Conservation (phyloP, 2,113 vertebrate species). For the Neotragus pygmaeus region DNA sequence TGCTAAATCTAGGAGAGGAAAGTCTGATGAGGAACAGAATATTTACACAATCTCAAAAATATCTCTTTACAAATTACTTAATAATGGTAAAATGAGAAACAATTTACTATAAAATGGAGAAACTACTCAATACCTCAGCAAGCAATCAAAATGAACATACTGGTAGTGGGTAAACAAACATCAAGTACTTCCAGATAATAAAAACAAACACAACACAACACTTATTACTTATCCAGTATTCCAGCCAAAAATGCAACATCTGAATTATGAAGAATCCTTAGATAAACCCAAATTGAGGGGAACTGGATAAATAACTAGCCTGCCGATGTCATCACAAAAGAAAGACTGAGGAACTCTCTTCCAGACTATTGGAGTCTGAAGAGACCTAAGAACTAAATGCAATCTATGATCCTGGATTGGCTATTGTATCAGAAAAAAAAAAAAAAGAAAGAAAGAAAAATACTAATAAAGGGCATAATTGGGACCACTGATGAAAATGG, state of each 20-base stretch:
- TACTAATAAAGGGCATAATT: not conserved
- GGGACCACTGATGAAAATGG: not conserved
- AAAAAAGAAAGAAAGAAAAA: not conserved
- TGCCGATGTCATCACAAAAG: not conserved
- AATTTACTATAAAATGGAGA: not conserved
- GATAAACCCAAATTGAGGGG: not conserved
- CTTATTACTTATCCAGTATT: not conserved
- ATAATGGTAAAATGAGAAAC: conserved; percentile 29
- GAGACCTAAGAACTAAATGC: not conserved
- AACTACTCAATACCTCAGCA: not conserved
- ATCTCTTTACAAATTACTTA: not conserved
- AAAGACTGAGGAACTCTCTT: not conserved
- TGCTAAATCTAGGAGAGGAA: not conserved
- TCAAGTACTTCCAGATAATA: not conserved
- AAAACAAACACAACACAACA: not conserved
- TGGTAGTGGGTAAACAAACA: not conserved
- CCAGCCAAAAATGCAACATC: not conserved
- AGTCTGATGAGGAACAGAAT: not conserved
- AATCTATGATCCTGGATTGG: not conserved
- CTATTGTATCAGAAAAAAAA: not conserved
- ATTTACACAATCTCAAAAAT: conserved; percentile 17
- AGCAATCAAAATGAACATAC: conserved; percentile 17
- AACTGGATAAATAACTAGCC: not conserved
- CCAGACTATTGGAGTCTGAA: not conserved
- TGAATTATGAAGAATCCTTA: conserved; percentile 9